Evolutionary conservation across 2,797 vertebrate species (phyloP).

Genomic region (Spatula clypeata): DNA sequence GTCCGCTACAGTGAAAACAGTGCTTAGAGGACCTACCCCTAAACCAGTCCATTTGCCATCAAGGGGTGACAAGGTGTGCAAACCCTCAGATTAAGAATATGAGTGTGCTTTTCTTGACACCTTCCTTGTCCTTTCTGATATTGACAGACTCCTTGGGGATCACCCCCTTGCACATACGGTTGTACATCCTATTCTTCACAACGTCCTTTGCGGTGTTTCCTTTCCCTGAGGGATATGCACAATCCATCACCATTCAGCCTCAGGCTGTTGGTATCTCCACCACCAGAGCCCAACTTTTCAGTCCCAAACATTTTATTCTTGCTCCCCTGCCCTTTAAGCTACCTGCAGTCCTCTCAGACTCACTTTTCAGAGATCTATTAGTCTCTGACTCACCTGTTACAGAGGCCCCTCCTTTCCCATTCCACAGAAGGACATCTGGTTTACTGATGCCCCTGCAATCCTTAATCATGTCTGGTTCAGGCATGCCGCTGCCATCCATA

Average conservation of each 20-base stretch:
- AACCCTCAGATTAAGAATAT: neutral
- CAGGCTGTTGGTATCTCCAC: neutral
- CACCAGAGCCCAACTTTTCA: neutral
- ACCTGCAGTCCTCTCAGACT: neutral
- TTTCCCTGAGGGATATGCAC: neutral
- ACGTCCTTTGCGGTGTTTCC: neutral
- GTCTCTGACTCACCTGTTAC: neutral
- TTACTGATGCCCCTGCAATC: neutral
- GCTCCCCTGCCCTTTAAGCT: neutral
- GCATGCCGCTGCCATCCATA: neutral
- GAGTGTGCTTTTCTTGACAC: accelerated
- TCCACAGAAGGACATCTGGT: neutral
- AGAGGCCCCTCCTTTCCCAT: neutral
- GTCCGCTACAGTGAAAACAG: neutral
- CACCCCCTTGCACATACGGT: accelerated
- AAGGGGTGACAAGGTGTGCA: neutral
- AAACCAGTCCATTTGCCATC: neutral
- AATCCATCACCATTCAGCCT: neutral
- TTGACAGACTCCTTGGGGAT: neutral
- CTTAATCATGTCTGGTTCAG: neutral
- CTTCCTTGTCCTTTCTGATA: neutral
- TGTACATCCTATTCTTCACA: neutral
- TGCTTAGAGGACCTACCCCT: neutral
- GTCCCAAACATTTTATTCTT: neutral
- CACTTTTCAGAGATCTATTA: no score